Base-by-base conservation (phyloP, 2,888 invertebrate genomes). In the Augiades crinisus region DNA sequence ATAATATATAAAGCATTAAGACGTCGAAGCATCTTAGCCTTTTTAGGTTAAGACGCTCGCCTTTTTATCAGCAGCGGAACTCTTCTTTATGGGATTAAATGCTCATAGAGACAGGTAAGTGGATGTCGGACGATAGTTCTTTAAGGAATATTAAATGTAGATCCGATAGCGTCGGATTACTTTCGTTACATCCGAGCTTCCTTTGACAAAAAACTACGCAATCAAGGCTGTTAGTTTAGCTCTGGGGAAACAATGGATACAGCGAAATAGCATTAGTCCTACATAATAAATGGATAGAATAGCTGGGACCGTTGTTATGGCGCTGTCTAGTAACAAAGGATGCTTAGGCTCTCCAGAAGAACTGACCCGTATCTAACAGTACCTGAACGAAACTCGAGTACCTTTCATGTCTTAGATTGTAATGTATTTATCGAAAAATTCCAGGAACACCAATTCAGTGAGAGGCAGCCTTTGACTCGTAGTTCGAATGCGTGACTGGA, bases 361-460 rank as follows among this genome's bases (percentile, higher is more conserved):
- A 30, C 44, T 55, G 52, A 56, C 49, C 54, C 51, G 37, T 37
- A 38, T 47, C 49, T 43, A 45, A 45, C 19, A 13, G 19, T 41
- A 12, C 38, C 27, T 37, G n/a, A 10, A 8, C 30, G 38, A 43
- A 51, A 34, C 47, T 53, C 34, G 40, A 46, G 43, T 37, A 51
- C 43, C 50, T 51, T 44, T 50, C 43, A 50, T 50, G 49, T 49
- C 43, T 43, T 43, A 36, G 36, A 43, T 27, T 37, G 50, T 50
- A 50, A 50, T 30, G 50, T 50, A 37, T 44, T 50, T 50, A 50
- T 50, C 50, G 49, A 50, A 50, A 43, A 50, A 41, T 51, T 51
- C 44, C 40, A 22, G 37, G 47, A 46, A 43, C 41, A 34, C 33
- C 49, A 45, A 40, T 44, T 45, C 33, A 38, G 45, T 46, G 24